A percentile compares a stretch with the other conserved stretches of the same genome.
phyloP scores from a whole-genome alignment of 2,888 invertebrate genomes.

The Sinohyriopsis cumingii region DNA sequence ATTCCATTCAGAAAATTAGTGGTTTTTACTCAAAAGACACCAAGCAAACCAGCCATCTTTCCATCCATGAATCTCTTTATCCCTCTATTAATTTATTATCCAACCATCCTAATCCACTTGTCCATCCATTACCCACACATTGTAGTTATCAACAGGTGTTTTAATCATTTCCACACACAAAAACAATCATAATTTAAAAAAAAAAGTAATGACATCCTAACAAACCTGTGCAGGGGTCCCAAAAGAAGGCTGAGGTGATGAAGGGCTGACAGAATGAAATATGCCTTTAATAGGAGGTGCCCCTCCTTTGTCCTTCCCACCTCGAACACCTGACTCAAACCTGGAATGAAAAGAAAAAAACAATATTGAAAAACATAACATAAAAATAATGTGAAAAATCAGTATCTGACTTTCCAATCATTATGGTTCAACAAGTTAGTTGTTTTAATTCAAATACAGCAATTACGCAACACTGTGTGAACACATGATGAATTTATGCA shows the following conservation, averaged over 20 bases:
- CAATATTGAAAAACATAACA: not conserved
- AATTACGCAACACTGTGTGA: too few species aligned
- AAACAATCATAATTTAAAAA: not conserved
- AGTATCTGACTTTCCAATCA: not conserved
- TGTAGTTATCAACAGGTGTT: too few species aligned
- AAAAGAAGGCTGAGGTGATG: conserved; percentile 23
- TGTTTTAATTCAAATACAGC: too few species aligned
- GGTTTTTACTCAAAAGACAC: too few species aligned
- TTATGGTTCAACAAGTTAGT: not conserved
- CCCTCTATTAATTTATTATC: too few species aligned
- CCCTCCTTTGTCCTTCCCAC: conserved; percentile 46
- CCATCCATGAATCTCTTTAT: too few species aligned
- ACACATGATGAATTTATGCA: too few species aligned
- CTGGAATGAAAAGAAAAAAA: conserved; percentile 16
- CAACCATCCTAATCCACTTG: too few species aligned
- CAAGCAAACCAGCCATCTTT: too few species aligned
- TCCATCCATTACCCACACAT: too few species aligned
- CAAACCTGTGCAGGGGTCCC: conserved; percentile 28
- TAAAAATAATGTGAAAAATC: not conserved
- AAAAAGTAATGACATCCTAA: not conserved
- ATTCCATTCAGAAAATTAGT: too few species aligned
- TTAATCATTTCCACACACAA: too few species aligned
- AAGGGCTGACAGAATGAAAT: conserved; percentile 34
- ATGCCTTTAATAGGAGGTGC: conserved; percentile 54
- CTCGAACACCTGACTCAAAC: conserved; percentile 32